Conservation (phyloP, 2,113 vertebrate species). For the Heteronetta atricapilla region DNA sequence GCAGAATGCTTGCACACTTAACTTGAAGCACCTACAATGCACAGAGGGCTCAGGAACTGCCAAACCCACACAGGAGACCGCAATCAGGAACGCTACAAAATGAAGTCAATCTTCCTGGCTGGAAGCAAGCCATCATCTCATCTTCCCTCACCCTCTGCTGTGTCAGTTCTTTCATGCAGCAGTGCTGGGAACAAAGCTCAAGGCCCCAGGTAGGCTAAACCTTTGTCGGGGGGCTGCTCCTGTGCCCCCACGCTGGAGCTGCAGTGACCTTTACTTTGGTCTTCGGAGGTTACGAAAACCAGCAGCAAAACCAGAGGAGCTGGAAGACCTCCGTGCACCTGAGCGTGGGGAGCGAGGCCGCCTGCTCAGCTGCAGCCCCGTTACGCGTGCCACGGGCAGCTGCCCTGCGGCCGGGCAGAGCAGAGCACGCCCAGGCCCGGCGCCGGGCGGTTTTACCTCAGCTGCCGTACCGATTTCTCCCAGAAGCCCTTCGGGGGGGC, state of each 20-base stretch:
- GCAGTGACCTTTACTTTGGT: background rate
- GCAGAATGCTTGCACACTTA: background rate
- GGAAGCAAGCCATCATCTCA: background rate
- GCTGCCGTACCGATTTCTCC: too few relatives aligned
- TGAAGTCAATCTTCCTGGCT: background rate
- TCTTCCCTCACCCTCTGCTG: accelerated
- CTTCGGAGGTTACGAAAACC: background rate
- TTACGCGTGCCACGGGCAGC: too few relatives aligned
- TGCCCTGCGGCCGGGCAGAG: too few relatives aligned
- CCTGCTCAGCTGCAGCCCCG: too few relatives aligned
- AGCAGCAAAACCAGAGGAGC: accelerated
- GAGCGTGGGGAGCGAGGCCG: too few relatives aligned
- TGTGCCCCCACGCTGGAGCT: background rate
- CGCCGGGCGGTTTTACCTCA: too few relatives aligned
- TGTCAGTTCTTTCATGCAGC: accelerated
- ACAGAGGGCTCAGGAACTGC: accelerated
- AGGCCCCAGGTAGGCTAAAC: background rate
- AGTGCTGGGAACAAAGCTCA: background rate
- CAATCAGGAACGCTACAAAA: accelerated
- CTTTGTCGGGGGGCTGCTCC: background rate
- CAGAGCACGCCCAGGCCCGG: too few relatives aligned
- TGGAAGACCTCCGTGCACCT: too few relatives aligned
- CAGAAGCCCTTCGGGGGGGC: too few relatives aligned
- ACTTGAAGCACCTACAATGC: accelerated
- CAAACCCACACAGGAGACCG: background rate